Percentiles rank a stretch among this genome's conserved stretches.
These are phyloP conservation scores for Lasioglossum figueresi DNA, from an alignment of 2,888 invertebrate genomes.

Conservation along the genomic window DNA sequence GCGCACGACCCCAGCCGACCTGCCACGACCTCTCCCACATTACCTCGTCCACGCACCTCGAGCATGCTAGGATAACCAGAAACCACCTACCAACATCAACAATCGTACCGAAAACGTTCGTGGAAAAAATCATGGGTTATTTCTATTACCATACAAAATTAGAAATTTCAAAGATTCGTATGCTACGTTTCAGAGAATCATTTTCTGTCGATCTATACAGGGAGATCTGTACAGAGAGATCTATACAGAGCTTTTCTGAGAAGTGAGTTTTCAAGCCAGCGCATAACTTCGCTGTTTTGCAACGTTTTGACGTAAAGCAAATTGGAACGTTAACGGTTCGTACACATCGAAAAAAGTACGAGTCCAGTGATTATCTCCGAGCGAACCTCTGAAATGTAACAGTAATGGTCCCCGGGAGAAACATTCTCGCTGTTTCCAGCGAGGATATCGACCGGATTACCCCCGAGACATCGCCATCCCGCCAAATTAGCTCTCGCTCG, in stretches of 20 bases:
- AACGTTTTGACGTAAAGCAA: neutral
- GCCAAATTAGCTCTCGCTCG: constrained; percentile 46
- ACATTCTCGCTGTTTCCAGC: neutral
- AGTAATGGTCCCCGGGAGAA: neutral
- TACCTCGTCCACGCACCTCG: constrained; percentile 76
- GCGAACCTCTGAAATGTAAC: neutral
- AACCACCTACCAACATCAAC: neutral
- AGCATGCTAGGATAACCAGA: constrained; percentile 39
- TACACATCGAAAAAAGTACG: neutral
- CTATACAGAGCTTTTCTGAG: too few species aligned
- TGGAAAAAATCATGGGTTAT: neutral
- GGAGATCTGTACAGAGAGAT: too few species aligned
- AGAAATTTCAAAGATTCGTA: too few species aligned
- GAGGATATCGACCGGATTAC: constrained; percentile 50
- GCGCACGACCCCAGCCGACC: constrained; percentile 75
- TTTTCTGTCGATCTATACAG: too few species aligned
- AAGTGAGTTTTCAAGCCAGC: neutral
- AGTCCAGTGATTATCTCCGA: neutral
- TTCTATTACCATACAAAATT: too few species aligned
- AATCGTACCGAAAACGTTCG: neutral
- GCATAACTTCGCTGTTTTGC: neutral
- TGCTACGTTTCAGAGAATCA: too few species aligned
- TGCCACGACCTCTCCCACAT: constrained; percentile 78
- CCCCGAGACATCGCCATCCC: constrained; percentile 38
- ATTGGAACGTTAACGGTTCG: neutral